Base-by-base conservation (phyloP, 2,888 invertebrate genomes). In the Microctonus hyperodae region DNA sequence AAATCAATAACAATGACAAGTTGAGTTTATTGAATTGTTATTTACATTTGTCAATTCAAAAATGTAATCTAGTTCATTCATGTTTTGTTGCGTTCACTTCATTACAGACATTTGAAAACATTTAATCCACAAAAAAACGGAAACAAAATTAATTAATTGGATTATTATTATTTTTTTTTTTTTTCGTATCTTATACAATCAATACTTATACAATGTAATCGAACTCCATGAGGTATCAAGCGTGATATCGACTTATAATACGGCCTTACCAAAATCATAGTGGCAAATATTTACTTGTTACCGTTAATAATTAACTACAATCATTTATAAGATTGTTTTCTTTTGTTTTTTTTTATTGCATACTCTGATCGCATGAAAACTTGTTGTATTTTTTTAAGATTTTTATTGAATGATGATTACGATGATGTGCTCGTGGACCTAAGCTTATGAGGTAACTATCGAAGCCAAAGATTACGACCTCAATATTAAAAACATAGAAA, bases 391-490 rank as follows among this genome's bases (percentile, higher is more conserved):
- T n/a, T 11, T 53, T 25, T 62, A 33, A 10, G 53, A 2, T 10
- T 16, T 1, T 55, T 31, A 31, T 55, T 55, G n/a, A 33, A 31
- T 33, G 55, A 33, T 55, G 55, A 5, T 55, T 55, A 7, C 7
- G 16, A 44, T 44, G 3, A 16, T 44, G 23, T 44, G 37, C 40
- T 44, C 44, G 28, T 28, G 5, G 59, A 48, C 53, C 62, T 62
- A 53, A 40, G 7, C 35, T 35, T 22, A 50, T 44, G 4, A 44
- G 44, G 44, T n/a, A 16, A 16, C 16, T 16, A 44, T 44, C 16
- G 20, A 37, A 53, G 28, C 62, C 62, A 62, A 62, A 62, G 62
- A 62, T 40, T 51, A 62, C 40, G 62, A 23, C 53, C 22, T 23
- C 51, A 33, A 53, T 35, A 51, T 37, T 53, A 33, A n/a, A 7